phyloP scores from a whole-genome alignment of 2,113 vertebrate genomes.

The Prionailurus viverrinus region DNA sequence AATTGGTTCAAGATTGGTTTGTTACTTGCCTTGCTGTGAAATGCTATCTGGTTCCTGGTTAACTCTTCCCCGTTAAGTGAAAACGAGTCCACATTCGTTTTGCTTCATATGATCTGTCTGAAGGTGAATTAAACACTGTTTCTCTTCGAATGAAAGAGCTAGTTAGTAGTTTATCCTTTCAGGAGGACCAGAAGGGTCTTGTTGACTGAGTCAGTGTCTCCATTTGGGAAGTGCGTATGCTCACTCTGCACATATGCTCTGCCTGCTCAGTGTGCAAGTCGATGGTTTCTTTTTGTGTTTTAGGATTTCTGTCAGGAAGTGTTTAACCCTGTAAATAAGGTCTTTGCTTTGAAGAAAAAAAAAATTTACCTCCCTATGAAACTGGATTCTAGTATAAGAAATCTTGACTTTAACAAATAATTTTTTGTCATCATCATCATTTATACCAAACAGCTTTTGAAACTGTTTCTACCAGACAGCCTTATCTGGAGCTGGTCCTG shows the following conservation, averaged over 20 bases:
- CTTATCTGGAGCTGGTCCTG: constrained; percentile 47
- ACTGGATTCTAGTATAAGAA: constrained; percentile 50
- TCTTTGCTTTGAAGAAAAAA: constrained; percentile 61
- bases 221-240: not conserved
- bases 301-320: not conserved
- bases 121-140: not conserved
- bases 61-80: not conserved
- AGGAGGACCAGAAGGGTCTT: not conserved
- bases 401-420: constrained; percentile 60
- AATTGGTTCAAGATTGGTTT: not conserved
- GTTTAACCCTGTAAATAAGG: constrained; percentile 60
- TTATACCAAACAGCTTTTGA: not conserved
- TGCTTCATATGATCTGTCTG: not conserved
- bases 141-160: not conserved
- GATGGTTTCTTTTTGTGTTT: constrained; percentile 10
- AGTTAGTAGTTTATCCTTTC: not conserved
- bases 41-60: not conserved
- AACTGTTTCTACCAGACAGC: not conserved
- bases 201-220: not conserved
- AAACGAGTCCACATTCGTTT: constrained; percentile 37
- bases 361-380: constrained; percentile 53
- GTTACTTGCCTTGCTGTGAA: not conserved
- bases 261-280: not conserved
- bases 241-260: not conserved
- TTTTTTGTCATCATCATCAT: constrained; percentile 51